These are phyloP conservation scores for Cryptocheilus praepositus DNA, from an alignment of 2,888 invertebrate species.

Conservation along the genomic window DNA sequence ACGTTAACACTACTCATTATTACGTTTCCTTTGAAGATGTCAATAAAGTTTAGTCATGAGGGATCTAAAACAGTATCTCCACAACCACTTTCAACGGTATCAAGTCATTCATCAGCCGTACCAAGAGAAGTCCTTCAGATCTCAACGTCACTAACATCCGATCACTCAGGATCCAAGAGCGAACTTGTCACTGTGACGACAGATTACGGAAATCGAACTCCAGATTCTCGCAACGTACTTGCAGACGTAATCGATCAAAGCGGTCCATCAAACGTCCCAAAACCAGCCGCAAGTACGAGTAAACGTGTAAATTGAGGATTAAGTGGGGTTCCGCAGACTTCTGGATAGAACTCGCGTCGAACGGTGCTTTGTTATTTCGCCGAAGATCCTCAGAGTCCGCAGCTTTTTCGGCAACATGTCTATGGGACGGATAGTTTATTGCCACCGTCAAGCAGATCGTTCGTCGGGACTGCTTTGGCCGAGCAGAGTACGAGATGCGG, in stretches of 20 bases:
- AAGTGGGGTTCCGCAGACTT: not conserved
- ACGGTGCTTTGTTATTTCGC: not conserved
- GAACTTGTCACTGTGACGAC: conserved; percentile 42
- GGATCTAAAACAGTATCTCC: not conserved
- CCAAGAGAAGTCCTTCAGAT: conserved; percentile 20
- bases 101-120: not conserved
- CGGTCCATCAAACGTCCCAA: conserved; percentile 2
- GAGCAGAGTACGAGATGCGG: conserved; percentile 3
- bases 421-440: not conserved
- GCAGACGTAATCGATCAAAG: conserved; percentile 9
- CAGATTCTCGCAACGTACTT: conserved; percentile 22
- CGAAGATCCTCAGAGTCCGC: conserved; percentile 18
- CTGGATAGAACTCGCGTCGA: not conserved
- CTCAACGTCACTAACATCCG: conserved; percentile 26
- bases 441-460: not conserved
- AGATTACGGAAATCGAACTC: conserved; percentile 33
- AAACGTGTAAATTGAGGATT: conserved; percentile 1
- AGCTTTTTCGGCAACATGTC: conserved; percentile 9
- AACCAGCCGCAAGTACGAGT: no score
- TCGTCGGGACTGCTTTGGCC: not conserved
- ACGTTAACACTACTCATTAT: no score
- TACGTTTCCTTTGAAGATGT: not conserved
- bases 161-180: conserved; percentile 24
- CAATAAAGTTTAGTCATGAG: not conserved
- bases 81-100: not conserved